Conservation (phyloP, 2,888 invertebrate species). For the Megaustenia siamemsis region DNA sequence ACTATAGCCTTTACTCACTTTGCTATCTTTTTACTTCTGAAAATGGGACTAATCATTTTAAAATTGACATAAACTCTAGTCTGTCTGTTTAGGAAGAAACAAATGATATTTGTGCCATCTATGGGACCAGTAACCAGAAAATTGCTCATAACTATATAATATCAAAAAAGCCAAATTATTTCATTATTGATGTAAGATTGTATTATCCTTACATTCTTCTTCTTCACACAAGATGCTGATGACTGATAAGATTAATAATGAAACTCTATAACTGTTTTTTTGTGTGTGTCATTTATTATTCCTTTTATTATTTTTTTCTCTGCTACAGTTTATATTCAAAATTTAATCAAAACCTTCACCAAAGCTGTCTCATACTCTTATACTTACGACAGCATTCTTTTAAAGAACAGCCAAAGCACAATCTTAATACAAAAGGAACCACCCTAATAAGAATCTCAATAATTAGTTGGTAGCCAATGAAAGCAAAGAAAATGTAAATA, state of each 20-base stretch:
- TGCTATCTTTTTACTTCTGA: too few species aligned
- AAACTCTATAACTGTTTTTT: background rate
- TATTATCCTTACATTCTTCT: background rate
- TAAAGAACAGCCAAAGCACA: background rate
- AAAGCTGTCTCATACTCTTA: background rate
- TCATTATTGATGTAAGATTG: too few species aligned
- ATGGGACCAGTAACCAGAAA: too few species aligned
- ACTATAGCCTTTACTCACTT: too few species aligned
- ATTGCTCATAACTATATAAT: too few species aligned
- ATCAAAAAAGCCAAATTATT: too few species aligned
- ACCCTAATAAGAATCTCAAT: slow-evolving; percentile 45
- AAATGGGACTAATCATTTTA: too few species aligned
- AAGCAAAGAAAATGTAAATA: slow-evolving; percentile 51
- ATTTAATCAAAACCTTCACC: background rate
- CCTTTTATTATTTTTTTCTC: background rate
- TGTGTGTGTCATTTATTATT: background rate
- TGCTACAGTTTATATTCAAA: too few species aligned
- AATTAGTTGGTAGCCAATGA: slow-evolving; percentile 53
- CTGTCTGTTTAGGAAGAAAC: too few species aligned
- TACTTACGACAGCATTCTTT: slow-evolving; percentile 22
- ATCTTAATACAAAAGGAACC: background rate
- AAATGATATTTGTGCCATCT: too few species aligned
- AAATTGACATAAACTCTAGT: too few species aligned
- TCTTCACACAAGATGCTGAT: background rate
- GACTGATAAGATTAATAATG: background rate